These are phyloP conservation scores for Meloidogyne floridensis DNA, from an alignment of 1,140 invertebrate genomes.

Conservation along the genomic window DNA sequence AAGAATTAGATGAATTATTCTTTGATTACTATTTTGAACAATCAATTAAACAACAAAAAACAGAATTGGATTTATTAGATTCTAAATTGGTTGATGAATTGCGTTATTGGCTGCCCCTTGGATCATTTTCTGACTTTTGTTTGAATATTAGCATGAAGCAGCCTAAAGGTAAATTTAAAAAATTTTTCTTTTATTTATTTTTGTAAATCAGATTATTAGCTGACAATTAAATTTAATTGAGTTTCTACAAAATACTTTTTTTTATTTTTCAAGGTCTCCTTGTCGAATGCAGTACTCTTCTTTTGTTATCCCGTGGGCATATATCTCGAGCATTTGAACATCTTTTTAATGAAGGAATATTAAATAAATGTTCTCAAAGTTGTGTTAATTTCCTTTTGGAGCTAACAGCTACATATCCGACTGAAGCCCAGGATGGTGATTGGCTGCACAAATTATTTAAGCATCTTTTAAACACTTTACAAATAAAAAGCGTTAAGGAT, in stretches of 20 bases:
- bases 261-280: not conserved
- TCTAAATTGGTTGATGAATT: conserved; percentile 37
- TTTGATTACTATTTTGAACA: conserved; percentile 53
- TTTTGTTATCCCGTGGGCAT: conserved; percentile 48
- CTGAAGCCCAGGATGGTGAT: conserved; percentile 22
- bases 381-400: conserved; percentile 33
- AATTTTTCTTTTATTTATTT: not conserved
- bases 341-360: conserved; percentile 43
- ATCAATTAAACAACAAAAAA: conserved; percentile 15
- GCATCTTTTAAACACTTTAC: conserved; percentile 24
- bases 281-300: conserved; percentile 18
- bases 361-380: conserved; percentile 31
- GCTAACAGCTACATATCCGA: conserved; percentile 19
- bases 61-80: conserved; percentile 29
- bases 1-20: conserved; percentile 51
- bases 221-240: too few relatives aligned
- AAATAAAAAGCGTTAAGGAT: too few relatives aligned
- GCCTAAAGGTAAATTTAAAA: not conserved
- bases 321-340: conserved; percentile 45
- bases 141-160: conserved; percentile 49
- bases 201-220: too few relatives aligned
- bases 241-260: too few relatives aligned
- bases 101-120: conserved; percentile 57
- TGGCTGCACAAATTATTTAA: conserved; percentile 38
- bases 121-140: conserved; percentile 49